phyloP scores from a whole-genome alignment of 2,113 vertebrate genomes.

The Blennius ocellaris region DNA sequence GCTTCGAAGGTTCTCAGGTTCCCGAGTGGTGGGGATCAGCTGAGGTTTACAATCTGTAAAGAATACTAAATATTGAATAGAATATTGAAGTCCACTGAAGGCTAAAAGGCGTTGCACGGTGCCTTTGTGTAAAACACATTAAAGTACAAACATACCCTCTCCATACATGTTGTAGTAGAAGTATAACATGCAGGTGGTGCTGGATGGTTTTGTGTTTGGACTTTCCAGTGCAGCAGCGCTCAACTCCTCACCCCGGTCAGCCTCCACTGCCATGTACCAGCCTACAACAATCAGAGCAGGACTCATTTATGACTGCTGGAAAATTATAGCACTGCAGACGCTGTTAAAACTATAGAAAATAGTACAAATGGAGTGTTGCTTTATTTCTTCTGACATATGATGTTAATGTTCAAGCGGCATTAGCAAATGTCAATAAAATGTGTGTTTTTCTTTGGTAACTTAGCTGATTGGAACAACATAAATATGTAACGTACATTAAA shows the following conservation, averaged over 20 bases:
- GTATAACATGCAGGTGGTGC: conserved; percentile 70
- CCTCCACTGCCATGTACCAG: conserved; percentile 80
- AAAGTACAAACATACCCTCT: conserved; percentile 61
- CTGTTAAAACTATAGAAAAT: no score
- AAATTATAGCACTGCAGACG: not conserved
- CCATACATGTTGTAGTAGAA: conserved; percentile 82
- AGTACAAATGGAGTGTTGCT: no score
- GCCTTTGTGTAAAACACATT: not conserved
- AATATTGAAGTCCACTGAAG: no score
- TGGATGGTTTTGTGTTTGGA: conserved; percentile 73
- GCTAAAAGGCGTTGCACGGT: no score
- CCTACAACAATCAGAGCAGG: conserved; percentile 49
- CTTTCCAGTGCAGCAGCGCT: conserved; percentile 77
- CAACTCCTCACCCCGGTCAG: conserved; percentile 43
- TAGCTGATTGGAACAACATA: not conserved
- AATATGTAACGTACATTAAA: not conserved
- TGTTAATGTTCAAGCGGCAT: no score
- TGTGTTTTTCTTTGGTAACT: no score
- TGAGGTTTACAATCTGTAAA: no score
- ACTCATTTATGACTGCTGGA: not conserved
- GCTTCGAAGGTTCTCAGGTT: no score
- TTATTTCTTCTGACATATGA: no score
- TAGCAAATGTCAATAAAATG: no score
- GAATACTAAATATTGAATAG: no score
- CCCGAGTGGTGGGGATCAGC: no score